phyloP scores from a whole-genome alignment of 2,113 vertebrate genomes.

The Pycnonotus jocosus region DNA sequence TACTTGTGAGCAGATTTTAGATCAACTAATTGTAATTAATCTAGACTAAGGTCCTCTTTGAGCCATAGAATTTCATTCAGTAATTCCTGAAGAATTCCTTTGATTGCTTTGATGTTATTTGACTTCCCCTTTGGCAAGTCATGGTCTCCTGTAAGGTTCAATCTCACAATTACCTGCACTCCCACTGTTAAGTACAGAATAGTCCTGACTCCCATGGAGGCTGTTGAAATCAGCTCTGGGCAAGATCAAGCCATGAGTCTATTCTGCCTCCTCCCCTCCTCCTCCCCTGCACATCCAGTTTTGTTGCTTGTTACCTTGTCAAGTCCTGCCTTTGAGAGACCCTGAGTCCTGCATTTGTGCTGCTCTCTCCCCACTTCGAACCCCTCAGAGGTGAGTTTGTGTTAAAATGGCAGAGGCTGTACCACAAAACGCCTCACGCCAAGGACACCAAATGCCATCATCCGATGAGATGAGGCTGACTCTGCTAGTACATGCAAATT shows the following conservation, averaged over 20 bases:
- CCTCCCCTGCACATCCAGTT: constrained; percentile 6
- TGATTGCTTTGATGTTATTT: constrained; percentile 52
- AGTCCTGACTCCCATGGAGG: constrained; percentile 19
- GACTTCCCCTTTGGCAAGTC: constrained; percentile 28
- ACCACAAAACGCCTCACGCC: not conserved
- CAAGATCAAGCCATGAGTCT: not conserved
- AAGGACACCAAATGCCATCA: not conserved
- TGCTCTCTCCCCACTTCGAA: not conserved
- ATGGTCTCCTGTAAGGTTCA: constrained; percentile 5
- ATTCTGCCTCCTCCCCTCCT: not conserved
- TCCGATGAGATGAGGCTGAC: not conserved
- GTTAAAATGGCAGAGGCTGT: not conserved
- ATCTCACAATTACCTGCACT: constrained; percentile 44
- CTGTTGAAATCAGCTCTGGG: constrained; percentile 24
- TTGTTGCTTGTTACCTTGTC: not conserved
- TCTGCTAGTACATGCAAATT: not conserved
- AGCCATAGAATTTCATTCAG: not conserved
- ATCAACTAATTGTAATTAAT: not conserved
- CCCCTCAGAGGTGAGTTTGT: not conserved
- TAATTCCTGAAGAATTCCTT: constrained; percentile 40
- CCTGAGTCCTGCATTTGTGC: not conserved
- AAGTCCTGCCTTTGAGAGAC: not conserved
- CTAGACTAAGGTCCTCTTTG: not conserved
- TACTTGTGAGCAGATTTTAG: not conserved
- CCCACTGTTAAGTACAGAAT: not conserved